These are phyloP conservation scores for Acrossocheilus wenchowensis DNA, from an alignment of 2,797 vertebrate species.

Conservation along the genomic window DNA sequence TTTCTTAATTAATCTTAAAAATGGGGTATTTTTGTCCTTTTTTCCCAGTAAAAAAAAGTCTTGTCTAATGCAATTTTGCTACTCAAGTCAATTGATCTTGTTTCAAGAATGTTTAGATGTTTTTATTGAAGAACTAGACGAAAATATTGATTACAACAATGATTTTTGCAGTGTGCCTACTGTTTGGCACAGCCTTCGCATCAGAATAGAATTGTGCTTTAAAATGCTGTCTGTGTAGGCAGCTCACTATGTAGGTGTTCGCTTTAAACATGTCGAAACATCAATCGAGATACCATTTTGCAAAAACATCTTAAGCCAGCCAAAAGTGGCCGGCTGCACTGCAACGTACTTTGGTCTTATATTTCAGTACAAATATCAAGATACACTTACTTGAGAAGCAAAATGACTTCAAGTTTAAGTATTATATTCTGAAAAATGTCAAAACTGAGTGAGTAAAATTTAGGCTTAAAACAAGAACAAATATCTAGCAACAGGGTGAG, in stretches of 20 bases:
- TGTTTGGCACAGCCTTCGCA: slow-evolving; percentile 8
- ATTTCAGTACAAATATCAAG: neutral
- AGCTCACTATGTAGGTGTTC: slow-evolving; percentile 6
- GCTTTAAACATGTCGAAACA: neutral
- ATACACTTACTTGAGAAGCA: neutral
- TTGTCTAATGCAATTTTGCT: neutral
- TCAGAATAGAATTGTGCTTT: neutral
- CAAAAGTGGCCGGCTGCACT: neutral
- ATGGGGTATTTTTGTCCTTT: neutral
- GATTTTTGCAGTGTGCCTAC: slow-evolving; percentile 5
- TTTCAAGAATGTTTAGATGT: neutral
- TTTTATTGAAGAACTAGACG: slow-evolving; percentile 1
- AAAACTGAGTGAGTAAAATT: neutral
- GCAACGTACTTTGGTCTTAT: neutral
- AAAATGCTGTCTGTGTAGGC: slow-evolving; percentile 11
- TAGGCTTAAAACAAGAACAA: neutral
- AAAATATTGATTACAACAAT: neutral
- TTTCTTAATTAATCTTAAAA: neutral
- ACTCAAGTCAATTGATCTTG: neutral
- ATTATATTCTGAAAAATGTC: neutral
- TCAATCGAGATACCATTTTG: neutral
- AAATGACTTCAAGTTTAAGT: neutral
- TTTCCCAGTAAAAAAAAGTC: neutral
- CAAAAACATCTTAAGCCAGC: neutral
- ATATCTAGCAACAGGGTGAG: neutral